Evolutionary conservation across 2,888 invertebrate genomes (phyloP).

Genomic region (Petrolisthes cinctipes): DNA sequence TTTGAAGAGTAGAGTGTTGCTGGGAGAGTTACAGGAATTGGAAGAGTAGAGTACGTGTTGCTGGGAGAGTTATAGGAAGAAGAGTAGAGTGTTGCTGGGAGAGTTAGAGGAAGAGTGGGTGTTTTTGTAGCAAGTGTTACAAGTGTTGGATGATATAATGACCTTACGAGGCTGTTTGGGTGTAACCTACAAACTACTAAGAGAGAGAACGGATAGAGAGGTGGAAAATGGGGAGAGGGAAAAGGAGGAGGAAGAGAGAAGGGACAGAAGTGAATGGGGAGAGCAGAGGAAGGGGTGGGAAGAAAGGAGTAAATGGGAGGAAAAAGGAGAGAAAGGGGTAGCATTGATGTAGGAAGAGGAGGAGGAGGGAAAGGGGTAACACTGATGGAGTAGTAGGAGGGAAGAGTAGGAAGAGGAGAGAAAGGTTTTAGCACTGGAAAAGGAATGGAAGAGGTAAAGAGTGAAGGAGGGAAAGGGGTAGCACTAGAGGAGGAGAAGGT

Average conservation of each 20-base stretch:
- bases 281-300: not conserved
- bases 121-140: too few relatives aligned
- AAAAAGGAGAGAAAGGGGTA: not conserved
- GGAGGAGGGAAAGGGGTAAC: not conserved
- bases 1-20: too few relatives aligned
- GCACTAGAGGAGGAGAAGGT: too few relatives aligned
- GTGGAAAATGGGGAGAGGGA: not conserved
- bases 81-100: too few relatives aligned
- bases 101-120: too few relatives aligned
- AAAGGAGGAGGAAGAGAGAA: not conserved
- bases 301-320: not conserved
- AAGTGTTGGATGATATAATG: too few relatives aligned
- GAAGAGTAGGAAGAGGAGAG: not conserved
- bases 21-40: too few relatives aligned
- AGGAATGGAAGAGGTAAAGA: not conserved
- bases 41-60: too few relatives aligned
- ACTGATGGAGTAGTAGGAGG: not conserved
- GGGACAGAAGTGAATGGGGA: not conserved
- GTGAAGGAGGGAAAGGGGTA: not conserved
- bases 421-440: not conserved
- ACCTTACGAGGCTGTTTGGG: too few relatives aligned
- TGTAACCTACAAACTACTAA: too few relatives aligned
- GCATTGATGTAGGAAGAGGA: not conserved
- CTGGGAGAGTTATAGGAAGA: too few relatives aligned
- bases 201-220: not conserved